Evolutionary conservation across 2,888 invertebrate genomes (phyloP), one percentile per base, ranked within the genome.

Genomic region (Spodoptera picta): DNA sequence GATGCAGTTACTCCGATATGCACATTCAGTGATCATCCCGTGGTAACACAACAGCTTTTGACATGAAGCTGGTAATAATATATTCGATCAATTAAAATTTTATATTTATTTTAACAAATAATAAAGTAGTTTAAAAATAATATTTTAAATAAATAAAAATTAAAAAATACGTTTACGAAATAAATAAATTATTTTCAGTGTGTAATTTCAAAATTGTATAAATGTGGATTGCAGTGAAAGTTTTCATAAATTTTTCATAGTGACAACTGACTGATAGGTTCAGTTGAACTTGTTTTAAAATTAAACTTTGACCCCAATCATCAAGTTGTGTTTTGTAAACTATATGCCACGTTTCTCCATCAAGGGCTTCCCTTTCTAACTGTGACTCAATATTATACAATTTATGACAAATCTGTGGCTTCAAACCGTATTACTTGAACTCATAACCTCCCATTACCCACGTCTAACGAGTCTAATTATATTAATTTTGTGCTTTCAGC

Each of bases 11-110:
- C 78, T 72, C 77, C 66, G 75, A 82, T 73, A 73, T 75, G 81
- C 85, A 92, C 92, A 94, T 87, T 93, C 89, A 75, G 83, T 83
- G 79, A 83, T 80, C 87, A 89, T 89, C 88, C 84, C 64, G 72
- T 73, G 75, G 60, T 68, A 73, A 65, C 58, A 72, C 83, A 84
- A 91, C 92, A 91, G 90, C 92, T 92, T 87, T 80, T 67, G 77
- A 88, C 62, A 94, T 94, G 94, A 94, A 93, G 91, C 92, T 94
- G 94, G 94, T 94, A 93, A 88, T 76, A 72, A 88, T 76, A 72
- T 65, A 71, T 64, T 69, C 3, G 14, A 48, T 58, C 55, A 58
- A 60, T 55, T 46, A 71, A 58, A 60, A 51, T 36, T 36, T 36
- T 36, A 46, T 45, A 41, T 23, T 31, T 9, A n/a, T 12, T 53